phyloP scores from a whole-genome alignment of 2,888 invertebrate genomes.

The Cosmorhoe ocellata region DNA sequence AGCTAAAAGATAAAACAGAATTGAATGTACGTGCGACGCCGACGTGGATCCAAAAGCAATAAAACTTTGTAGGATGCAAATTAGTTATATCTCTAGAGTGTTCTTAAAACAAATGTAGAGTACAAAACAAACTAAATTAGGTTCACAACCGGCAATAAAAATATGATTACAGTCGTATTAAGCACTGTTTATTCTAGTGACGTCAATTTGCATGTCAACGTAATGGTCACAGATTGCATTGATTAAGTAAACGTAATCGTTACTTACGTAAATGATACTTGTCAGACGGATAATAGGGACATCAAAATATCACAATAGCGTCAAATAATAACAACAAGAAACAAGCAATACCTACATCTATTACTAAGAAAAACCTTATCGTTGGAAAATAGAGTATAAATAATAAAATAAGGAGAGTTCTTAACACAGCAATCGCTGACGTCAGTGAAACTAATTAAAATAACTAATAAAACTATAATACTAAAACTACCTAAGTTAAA shows the following conservation, averaged over 20 bases:
- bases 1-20: too few relatives aligned
- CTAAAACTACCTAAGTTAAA: too few relatives aligned
- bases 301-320: constrained; percentile 7
- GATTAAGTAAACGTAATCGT: constrained; percentile 30
- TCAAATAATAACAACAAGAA: constrained; percentile 4
- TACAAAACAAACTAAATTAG: constrained; percentile 16
- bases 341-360: not conserved
- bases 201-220: constrained; percentile 31
- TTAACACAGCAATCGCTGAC: too few relatives aligned
- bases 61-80: too few relatives aligned
- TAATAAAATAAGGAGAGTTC: too few relatives aligned
- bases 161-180: constrained; percentile 22
- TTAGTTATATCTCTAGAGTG: too few relatives aligned
- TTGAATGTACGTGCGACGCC: too few relatives aligned
- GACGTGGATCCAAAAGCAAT: too few relatives aligned
- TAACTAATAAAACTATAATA: too few relatives aligned
- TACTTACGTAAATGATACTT: constrained; percentile 22
- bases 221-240: constrained; percentile 32
- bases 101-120: not conserved
- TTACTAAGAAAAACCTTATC: too few relatives aligned
- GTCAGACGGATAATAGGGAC: constrained; percentile 15
- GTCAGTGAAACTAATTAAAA: too few relatives aligned
- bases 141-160: constrained; percentile 15
- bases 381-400: too few relatives aligned
- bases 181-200: constrained; percentile 27